Evolutionary conservation across 1,140 invertebrate species (phyloP).

Genomic region (Atopsyche davidsoni): DNA sequence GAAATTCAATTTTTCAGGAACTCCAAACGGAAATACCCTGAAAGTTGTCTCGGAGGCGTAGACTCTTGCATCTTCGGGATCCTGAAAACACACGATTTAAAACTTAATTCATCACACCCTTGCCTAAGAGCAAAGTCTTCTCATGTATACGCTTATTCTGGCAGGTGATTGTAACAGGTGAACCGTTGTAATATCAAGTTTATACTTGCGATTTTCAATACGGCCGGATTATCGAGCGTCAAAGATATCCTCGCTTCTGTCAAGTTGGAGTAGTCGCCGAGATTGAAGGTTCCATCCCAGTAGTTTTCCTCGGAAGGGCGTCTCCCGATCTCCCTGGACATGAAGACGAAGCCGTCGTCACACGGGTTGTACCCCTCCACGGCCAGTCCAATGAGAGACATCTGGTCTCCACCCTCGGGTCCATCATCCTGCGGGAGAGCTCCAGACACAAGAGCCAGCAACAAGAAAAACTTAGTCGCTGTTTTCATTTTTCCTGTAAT

Average conservation of each 20-base stretch:
- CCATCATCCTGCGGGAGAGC: constrained; percentile 1
- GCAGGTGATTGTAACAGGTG: not conserved
- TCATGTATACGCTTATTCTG: not conserved
- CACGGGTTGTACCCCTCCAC: constrained; percentile 13
- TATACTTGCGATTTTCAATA: constrained; percentile 13
- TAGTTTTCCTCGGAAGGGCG: constrained; percentile 20
- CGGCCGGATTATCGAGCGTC: constrained; percentile 8
- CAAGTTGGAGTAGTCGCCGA: constrained; percentile 8
- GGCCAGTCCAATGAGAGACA: constrained; percentile 17
- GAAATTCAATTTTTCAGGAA: constrained; percentile 4
- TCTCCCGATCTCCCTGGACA: constrained; percentile 20
- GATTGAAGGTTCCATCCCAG: constrained; percentile 15
- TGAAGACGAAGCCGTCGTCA: constrained; percentile 14
- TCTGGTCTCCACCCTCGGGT: not conserved
- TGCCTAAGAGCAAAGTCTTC: not conserved
- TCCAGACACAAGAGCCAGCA: not conserved
- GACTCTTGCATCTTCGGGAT: constrained; percentile 15
- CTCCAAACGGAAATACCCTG: constrained; percentile 7
- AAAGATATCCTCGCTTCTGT: constrained; percentile 9
- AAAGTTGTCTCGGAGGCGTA: constrained; percentile 7
- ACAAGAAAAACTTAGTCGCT: not conserved
- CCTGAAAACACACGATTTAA: constrained; percentile 12
- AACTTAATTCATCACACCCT: not conserved
- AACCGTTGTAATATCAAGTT: not conserved
- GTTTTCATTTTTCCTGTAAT: constrained; percentile 1